Evolutionary conservation across 2,888 invertebrate genomes (phyloP).

Genomic region (Campoplex capitator): DNA sequence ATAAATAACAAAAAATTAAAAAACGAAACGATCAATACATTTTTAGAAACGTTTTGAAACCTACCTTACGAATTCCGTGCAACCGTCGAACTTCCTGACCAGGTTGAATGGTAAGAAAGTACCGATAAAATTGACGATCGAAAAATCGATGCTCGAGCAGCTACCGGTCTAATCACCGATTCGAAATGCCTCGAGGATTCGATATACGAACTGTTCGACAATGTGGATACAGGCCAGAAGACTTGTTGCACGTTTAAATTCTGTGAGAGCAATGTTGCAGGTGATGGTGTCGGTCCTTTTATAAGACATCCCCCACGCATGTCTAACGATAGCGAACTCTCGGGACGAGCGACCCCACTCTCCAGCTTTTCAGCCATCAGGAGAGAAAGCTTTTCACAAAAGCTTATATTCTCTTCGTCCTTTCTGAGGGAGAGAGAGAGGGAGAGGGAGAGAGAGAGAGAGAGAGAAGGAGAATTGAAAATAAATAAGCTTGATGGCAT

Average conservation of each 20-base stretch:
- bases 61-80: slow-evolving; percentile 45
- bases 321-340: slow-evolving; percentile 60
- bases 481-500: slow-evolving; percentile 30
- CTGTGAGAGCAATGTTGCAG: slow-evolving; percentile 70
- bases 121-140: neutral
- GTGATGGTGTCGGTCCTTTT: slow-evolving; percentile 70
- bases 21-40: neutral
- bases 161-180: neutral
- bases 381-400: slow-evolving; percentile 1
- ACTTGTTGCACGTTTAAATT: slow-evolving; percentile 70
- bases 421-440: neutral
- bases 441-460: no score
- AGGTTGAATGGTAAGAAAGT: neutral
- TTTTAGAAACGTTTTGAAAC: neutral
- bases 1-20: no score
- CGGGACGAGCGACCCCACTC: slow-evolving; percentile 51
- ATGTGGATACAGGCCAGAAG: slow-evolving; percentile 25
- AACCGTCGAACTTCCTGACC: neutral
- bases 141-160: neutral
- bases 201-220: neutral
- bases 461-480: neutral
- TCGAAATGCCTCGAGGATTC: neutral
- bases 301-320: slow-evolving; percentile 73
- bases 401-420: slow-evolving; percentile 13
- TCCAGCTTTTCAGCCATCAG: slow-evolving; percentile 28